These are phyloP conservation scores for Zaprionus obscuricornis DNA, from an alignment of 2,888 invertebrate genomes.

Conservation along the genomic window DNA sequence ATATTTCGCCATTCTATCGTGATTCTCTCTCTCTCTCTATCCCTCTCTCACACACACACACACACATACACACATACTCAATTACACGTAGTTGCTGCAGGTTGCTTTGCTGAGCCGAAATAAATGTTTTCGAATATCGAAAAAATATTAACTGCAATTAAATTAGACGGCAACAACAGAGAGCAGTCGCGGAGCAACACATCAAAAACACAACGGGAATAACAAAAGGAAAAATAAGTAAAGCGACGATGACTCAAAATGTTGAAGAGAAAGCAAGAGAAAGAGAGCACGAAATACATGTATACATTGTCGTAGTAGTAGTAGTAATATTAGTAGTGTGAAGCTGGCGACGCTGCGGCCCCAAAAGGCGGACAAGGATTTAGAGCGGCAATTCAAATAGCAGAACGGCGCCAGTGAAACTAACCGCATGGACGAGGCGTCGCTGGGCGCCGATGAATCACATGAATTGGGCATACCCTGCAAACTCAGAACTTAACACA, in stretches of 20 bases:
- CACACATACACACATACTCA: too few species aligned
- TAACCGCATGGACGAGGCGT: conserved; percentile 54
- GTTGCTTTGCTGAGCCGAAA: conserved; percentile 18
- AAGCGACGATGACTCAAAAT: conserved; percentile 65
- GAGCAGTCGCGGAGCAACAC: conserved; percentile 4
- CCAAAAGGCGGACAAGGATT: conserved; percentile 57
- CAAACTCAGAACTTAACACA: too few species aligned
- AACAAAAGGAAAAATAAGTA: conserved; percentile 55
- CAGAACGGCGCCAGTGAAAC: conserved; percentile 78
- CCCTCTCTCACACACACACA: neutral
- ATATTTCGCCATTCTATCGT: too few species aligned
- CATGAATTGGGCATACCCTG: conserved; percentile 33
- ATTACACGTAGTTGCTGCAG: too few species aligned
- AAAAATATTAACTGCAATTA: conserved; percentile 65
- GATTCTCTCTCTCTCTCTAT: neutral
- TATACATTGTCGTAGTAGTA: conserved; percentile 22
- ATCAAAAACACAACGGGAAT: conserved; percentile 21
- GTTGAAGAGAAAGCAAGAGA: conserved; percentile 17
- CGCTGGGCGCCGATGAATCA: conserved; percentile 63
- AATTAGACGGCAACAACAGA: conserved; percentile 42
- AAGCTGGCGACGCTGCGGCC: conserved; percentile 62
- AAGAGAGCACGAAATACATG: conserved; percentile 18
- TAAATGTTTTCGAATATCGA: conserved; percentile 58
- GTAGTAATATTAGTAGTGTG: too few species aligned
- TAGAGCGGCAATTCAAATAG: conserved; percentile 71